These are phyloP conservation scores for Colletes collaris DNA, from an alignment of 2,888 invertebrate genomes.

Conservation along the genomic window DNA sequence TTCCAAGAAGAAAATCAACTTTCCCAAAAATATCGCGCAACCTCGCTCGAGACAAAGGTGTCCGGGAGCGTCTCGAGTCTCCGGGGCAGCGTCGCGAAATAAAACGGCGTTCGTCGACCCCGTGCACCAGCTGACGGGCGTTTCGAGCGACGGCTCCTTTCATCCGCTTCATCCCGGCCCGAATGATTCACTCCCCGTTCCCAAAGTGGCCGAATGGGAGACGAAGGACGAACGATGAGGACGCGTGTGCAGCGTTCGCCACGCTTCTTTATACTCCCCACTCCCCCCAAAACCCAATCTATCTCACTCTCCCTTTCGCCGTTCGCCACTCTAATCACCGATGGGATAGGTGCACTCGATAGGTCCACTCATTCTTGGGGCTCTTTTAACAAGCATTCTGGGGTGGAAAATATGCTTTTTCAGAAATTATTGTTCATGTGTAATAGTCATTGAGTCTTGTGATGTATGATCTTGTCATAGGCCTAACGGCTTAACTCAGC, in stretches of 20 bases:
- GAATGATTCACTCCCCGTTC: constrained; percentile 58
- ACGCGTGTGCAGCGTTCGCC: constrained; percentile 47
- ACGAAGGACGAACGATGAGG: constrained; percentile 56
- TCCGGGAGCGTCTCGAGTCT: constrained; percentile 14
- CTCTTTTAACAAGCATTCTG: not conserved
- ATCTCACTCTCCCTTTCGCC: too few relatives aligned
- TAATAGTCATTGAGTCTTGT: too few relatives aligned
- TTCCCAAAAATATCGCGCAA: not conserved
- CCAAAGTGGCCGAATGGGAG: constrained; percentile 51
- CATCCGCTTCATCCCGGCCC: constrained; percentile 51
- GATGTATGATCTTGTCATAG: too few relatives aligned
- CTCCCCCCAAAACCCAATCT: not conserved
- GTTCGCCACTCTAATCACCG: not conserved
- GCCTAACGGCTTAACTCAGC: too few relatives aligned
- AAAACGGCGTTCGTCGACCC: constrained; percentile 57
- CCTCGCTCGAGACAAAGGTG: constrained; percentile 26
- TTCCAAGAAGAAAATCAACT: not conserved
- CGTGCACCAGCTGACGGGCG: constrained; percentile 58
- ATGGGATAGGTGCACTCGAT: not conserved
- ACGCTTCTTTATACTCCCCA: constrained; percentile 22
- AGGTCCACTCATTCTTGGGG: not conserved
- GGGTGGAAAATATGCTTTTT: too few relatives aligned
- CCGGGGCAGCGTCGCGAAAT: constrained; percentile 37
- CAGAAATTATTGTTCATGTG: too few relatives aligned
- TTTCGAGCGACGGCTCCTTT: constrained; percentile 44